Evolutionary conservation across 2,113 vertebrate species (phyloP).

Genomic region (Ophiodon elongatus): DNA sequence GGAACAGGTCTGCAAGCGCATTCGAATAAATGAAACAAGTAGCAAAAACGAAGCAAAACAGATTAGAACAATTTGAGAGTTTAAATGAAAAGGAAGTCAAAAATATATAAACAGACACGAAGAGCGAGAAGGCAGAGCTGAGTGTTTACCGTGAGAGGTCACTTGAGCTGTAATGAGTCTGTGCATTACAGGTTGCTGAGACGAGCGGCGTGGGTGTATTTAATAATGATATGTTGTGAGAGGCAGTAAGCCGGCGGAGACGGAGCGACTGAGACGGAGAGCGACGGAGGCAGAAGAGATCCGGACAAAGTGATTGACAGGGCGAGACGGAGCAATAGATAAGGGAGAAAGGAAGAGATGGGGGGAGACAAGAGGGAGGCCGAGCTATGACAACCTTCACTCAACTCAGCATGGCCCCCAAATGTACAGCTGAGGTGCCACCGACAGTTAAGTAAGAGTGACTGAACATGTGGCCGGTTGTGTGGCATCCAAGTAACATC

Average conservation of each 20-base stretch:
- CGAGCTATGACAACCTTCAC: slow-evolving; percentile 70
- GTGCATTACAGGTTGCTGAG: slow-evolving; percentile 29
- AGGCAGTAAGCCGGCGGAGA: slow-evolving; percentile 3
- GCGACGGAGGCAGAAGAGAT: slow-evolving; percentile 30
- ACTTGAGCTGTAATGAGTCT: slow-evolving; percentile 40
- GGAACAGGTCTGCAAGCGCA: not conserved
- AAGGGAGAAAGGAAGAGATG: slow-evolving; percentile 2
- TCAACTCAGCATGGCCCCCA: slow-evolving; percentile 65
- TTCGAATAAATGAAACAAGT: not conserved
- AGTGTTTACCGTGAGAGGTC: slow-evolving; percentile 50
- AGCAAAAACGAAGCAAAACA: not conserved
- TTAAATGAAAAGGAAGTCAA: not conserved
- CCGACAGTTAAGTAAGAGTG: slow-evolving; percentile 45
- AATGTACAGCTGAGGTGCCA: slow-evolving; percentile 75
- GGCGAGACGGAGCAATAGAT: slow-evolving; percentile 19
- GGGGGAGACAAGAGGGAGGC: slow-evolving; percentile 23
- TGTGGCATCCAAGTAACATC: slow-evolving; percentile 25
- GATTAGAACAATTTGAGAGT: not conserved
- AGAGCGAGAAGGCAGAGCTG: not conserved
- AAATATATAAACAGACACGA: not conserved
- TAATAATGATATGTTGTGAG: slow-evolving; percentile 57
- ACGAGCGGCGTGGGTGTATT: slow-evolving; percentile 60
- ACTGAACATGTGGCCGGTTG: slow-evolving; percentile 30
- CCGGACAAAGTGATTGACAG: slow-evolving; percentile 45
- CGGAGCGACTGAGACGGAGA: not conserved